These are phyloP conservation scores for Himalopsyche kuldschensis DNA, from an alignment of 2,888 invertebrate genomes.

Conservation along the genomic window DNA sequence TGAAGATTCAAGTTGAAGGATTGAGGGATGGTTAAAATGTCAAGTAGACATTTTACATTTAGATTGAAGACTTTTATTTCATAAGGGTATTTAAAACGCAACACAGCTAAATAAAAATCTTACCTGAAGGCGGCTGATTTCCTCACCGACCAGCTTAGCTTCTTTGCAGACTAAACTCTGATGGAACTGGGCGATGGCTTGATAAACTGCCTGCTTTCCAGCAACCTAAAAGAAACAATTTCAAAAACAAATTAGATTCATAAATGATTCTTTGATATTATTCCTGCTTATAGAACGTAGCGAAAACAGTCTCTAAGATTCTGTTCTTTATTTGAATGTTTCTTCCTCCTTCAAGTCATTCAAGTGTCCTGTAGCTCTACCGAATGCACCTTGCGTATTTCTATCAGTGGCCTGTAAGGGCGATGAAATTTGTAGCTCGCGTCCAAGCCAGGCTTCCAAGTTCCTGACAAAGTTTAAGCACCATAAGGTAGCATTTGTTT, in stretches of 20 bases:
- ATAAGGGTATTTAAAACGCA: no score
- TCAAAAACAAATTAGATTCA: neutral
- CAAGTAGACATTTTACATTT: no score
- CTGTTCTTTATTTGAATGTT: no score
- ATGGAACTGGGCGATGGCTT: constrained; percentile 86
- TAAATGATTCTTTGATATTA: neutral
- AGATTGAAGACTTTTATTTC: no score
- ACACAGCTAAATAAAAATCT: constrained; percentile 32
- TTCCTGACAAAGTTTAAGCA: no score
- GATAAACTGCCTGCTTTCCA: constrained; percentile 86
- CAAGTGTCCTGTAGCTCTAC: neutral
- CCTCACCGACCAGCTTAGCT: constrained; percentile 82
- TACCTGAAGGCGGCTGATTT: constrained; percentile 81
- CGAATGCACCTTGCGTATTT: neutral
- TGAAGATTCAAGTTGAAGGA: no score
- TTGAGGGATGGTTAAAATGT: no score
- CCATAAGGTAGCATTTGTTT: no score
- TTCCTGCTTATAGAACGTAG: no score
- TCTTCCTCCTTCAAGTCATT: no score
- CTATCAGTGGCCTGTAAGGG: neutral
- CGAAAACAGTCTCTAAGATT: no score
- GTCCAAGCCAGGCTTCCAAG: neutral
- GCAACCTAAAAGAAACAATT: constrained; percentile 60
- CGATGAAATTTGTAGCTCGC: neutral
- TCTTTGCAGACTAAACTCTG: constrained; percentile 82